Percentiles rank a stretch among this genome's conserved stretches.
Conservation (phyloP, 2,797 vertebrate species). For the Echiichthys vipera region DNA sequence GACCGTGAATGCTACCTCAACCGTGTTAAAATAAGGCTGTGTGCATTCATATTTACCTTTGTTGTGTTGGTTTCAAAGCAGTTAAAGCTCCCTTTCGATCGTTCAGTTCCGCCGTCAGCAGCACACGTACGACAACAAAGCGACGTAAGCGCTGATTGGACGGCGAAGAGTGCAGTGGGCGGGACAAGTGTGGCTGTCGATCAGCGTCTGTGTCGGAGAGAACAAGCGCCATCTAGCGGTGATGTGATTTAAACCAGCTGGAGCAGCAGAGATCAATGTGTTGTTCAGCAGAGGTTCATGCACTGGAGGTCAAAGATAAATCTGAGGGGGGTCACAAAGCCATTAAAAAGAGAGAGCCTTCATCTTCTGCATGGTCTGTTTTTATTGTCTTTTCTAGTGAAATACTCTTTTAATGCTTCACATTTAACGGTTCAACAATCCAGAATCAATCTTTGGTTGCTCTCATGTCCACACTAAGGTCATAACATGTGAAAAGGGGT, state of each 20-base stretch:
- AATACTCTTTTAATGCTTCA: neutral
- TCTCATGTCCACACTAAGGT: neutral
- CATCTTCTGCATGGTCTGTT: neutral
- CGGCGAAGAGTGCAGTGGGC: slow-evolving; percentile 19
- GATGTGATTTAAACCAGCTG: neutral
- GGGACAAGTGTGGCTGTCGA: slow-evolving; percentile 19
- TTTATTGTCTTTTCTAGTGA: neutral
- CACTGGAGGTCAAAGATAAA: neutral
- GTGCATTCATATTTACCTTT: slow-evolving; percentile 68
- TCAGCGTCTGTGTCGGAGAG: neutral
- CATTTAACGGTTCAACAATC: neutral
- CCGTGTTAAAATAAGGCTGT: neutral
- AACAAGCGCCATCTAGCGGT: slow-evolving; percentile 64
- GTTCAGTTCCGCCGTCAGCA: slow-evolving; percentile 71
- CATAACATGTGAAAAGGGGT: neutral
- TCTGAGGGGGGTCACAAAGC: neutral
- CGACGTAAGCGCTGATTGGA: slow-evolving; percentile 79
- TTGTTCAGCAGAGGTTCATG: neutral
- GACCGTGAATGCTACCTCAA: fast-evolving
- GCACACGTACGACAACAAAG: slow-evolving; percentile 77
- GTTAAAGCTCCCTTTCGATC: slow-evolving; percentile 54
- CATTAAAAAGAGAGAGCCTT: neutral
- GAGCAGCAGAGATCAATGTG: neutral
- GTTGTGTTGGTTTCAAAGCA: slow-evolving; percentile 64
- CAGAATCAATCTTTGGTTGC: neutral